These are phyloP conservation scores for Scaptomyza reducta DNA, from an alignment of 2,888 invertebrate genomes.

Conservation along the genomic window DNA sequence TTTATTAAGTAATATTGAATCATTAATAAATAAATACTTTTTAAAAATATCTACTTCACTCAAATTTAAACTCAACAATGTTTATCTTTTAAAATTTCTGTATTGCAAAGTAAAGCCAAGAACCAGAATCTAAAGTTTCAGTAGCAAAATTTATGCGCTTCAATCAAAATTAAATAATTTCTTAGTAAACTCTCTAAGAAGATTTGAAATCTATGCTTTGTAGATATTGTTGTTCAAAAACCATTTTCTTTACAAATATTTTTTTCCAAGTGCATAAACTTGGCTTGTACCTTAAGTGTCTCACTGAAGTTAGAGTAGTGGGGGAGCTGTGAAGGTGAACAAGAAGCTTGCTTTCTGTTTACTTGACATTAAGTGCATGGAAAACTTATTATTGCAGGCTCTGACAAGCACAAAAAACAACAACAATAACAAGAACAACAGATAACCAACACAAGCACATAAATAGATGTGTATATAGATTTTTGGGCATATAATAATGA, in stretches of 20 bases:
- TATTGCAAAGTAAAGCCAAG: too few species aligned
- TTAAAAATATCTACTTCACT: too few species aligned
- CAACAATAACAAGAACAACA: conserved; percentile 40
- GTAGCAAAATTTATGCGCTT: too few species aligned
- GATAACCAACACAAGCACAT: conserved; percentile 32
- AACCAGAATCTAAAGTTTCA: too few species aligned
- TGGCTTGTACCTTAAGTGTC: conserved; percentile 50
- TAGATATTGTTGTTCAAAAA: neutral
- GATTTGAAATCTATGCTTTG: too few species aligned
- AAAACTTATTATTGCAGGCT: conserved; percentile 78
- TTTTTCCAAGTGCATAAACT: conserved; percentile 26
- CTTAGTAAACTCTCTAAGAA: neutral
- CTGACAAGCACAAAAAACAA: conserved; percentile 73
- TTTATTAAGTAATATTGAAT: too few species aligned
- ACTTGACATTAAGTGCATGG: conserved; percentile 79
- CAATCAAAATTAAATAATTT: neutral
- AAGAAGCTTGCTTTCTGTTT: conserved; percentile 58
- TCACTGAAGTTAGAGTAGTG: neutral
- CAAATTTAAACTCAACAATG: too few species aligned
- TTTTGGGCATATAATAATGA: conserved; percentile 66
- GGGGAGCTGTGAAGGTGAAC: neutral
- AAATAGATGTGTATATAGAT: conserved; percentile 45
- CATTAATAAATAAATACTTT: too few species aligned
- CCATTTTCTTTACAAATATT: neutral
- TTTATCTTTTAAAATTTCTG: too few species aligned